A percentile compares a stretch with the other conserved stretches of the same genome.
phyloP scores from a whole-genome alignment of 2,113 vertebrate species.

The Chionomys nivalis region DNA sequence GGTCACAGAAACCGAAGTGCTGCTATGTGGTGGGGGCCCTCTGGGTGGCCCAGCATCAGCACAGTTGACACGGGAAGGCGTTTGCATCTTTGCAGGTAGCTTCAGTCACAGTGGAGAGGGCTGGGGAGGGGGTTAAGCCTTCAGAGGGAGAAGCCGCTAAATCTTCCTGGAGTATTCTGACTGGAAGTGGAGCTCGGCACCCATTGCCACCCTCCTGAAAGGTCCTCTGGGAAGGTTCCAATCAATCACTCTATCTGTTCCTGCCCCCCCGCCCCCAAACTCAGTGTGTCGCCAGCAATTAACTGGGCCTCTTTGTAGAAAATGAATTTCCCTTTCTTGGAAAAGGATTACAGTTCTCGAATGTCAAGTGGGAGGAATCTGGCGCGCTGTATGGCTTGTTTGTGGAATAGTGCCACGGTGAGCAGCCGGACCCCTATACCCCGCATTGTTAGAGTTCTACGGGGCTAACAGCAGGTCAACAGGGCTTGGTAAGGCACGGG shows the following conservation, averaged over 20 bases:
- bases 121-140: neutral
- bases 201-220: neutral
- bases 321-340: neutral
- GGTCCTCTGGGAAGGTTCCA: neutral
- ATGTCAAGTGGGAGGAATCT: neutral
- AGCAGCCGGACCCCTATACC: neutral
- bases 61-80: neutral
- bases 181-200: neutral
- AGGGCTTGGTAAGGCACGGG: neutral
- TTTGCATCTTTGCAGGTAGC: neutral
- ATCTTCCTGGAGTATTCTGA: neutral
- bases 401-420: neutral
- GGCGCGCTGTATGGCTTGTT: neutral
- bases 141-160: neutral
- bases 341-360: neutral
- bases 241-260: neutral
- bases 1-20: neutral
- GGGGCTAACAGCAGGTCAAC: too few relatives aligned
- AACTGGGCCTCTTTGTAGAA: neutral
- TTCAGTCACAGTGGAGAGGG: neutral
- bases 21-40: neutral
- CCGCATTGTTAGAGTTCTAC: neutral
- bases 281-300: neutral
- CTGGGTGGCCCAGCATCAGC: neutral
- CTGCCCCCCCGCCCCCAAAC: neutral